Evolutionary conservation across 2,888 invertebrate species (phyloP).

Genomic region (Cistogaster globosa): DNA sequence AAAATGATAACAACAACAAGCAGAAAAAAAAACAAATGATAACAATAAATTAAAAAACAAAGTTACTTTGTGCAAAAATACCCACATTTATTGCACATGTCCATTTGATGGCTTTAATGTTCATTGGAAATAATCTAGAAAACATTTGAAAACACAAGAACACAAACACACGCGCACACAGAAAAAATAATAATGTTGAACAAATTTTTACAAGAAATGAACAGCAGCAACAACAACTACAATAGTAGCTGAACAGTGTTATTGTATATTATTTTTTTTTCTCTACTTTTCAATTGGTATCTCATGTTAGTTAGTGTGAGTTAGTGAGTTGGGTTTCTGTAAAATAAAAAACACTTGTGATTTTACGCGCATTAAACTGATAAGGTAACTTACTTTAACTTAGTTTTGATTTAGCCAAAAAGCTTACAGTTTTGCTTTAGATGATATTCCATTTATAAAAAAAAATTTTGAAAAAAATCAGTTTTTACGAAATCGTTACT

Average conservation of each 20-base stretch:
- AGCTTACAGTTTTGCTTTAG: too few relatives aligned
- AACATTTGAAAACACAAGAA: background rate
- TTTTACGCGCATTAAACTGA: background rate
- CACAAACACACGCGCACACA: background rate
- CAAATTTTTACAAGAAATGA: constrained; percentile 70
- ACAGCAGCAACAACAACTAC: constrained; percentile 29
- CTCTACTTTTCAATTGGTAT: constrained; percentile 18
- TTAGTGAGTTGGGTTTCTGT: constrained; percentile 35
- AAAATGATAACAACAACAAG: constrained; percentile 36
- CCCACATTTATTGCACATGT: constrained; percentile 66
- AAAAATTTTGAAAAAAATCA: too few relatives aligned
- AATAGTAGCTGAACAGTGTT: constrained; percentile 35
- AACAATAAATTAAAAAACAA: constrained; percentile 61
- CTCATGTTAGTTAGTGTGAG: background rate
- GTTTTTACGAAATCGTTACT: too few relatives aligned
- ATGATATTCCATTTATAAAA: too few relatives aligned
- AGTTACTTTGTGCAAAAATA: constrained; percentile 63
- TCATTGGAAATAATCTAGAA: constrained; percentile 67
- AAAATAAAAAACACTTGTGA: constrained; percentile 49
- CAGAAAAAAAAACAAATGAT: constrained; percentile 7
- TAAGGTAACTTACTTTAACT: background rate
- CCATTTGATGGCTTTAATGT: constrained; percentile 62
- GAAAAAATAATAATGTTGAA: constrained; percentile 65
- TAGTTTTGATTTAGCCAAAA: too few relatives aligned
- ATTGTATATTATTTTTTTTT: constrained; percentile 20